Conservation (phyloP, 2,113 vertebrate genomes). For the Lycocorax pyrrhopterus region DNA sequence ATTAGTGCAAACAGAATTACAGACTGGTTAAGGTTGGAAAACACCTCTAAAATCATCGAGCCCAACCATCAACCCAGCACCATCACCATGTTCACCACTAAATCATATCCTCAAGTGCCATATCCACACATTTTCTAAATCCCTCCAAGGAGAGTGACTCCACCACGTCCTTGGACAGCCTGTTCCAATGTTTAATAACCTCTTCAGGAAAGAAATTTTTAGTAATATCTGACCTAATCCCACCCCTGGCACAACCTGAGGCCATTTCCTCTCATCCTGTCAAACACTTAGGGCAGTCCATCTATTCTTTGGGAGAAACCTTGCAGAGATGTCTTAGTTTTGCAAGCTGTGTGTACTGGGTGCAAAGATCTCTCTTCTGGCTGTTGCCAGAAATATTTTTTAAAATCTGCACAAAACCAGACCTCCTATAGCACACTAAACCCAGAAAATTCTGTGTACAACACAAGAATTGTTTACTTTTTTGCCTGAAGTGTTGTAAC, state of each 20-base stretch:
- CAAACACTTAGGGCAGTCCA: not conserved
- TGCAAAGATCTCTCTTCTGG: not conserved
- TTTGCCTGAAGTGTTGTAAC: not conserved
- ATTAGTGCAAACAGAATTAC: not conserved
- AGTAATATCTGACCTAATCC: not conserved
- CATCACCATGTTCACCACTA: not conserved
- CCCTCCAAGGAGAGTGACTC: not conserved
- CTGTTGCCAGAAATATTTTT: not conserved
- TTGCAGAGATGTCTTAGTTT: not conserved
- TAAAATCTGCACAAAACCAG: not conserved
- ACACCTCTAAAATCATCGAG: not conserved
- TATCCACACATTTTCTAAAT: not conserved
- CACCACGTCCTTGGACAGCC: accelerated
- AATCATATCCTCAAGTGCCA: not conserved
- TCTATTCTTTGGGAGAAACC: not conserved
- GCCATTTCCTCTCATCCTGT: not conserved
- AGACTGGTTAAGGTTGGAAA: not conserved
- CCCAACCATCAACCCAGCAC: not conserved
- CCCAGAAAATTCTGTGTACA: not conserved
- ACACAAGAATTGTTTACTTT: not conserved
- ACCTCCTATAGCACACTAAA: not conserved
- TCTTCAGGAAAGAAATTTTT: not conserved
- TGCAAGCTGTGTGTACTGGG: not conserved
- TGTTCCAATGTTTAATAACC: not conserved
- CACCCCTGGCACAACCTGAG: not conserved